Base-by-base conservation (phyloP, 1,140 invertebrate species). In the Meteorus sp. region DNA sequence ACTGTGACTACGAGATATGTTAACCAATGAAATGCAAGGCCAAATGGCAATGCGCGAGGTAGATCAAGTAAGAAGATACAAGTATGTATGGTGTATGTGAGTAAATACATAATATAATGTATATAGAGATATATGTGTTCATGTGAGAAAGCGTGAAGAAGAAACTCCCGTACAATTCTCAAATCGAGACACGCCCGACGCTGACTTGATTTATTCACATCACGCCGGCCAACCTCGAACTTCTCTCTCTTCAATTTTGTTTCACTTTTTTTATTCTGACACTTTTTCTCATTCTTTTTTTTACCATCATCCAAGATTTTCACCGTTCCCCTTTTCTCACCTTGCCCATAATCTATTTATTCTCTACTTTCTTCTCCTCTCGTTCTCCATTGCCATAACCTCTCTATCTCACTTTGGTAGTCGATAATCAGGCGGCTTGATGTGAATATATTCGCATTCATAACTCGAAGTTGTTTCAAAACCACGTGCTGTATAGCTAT, bases 151-250 rank as follows among this genome's bases (percentile, higher is more conserved):
- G 20, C 0, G 11, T 1, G 13, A 22, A 29, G 4, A 44, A 1
- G 27, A 23, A 23, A 19, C 11, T 35, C 20, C 22, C 20, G 3
- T 8, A 0, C 1, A 27, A 45, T 47, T 57, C 25, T 63, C 66
- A 52, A 75, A 74, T 73, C 72, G 66, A 70, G 67, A 77, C 73
- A 75, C 72, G 72, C 69, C 63, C 62, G 59, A 52, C 62, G 60
- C 27, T 31, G 8, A 19, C 64, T 66, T 67, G 67, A 70, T 73
- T 70, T 75, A 78, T 77, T 77, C 76, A 60, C 59, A 64, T 76
- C 76, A 77, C 75, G 75, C 60, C 60, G 64, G 60, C 64, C n/a
- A 8, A 1, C 27, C 23, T 35, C 47, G 43, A 43, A 41, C 47
- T 56, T 37, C 23, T 39, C 47, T 54, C 47, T 5, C 58, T 17